Percentiles rank a stretch among this genome's conserved stretches.
phyloP scores from a whole-genome alignment of 2,888 invertebrate genomes.

The Acanthococcus lagerstroemiae region DNA sequence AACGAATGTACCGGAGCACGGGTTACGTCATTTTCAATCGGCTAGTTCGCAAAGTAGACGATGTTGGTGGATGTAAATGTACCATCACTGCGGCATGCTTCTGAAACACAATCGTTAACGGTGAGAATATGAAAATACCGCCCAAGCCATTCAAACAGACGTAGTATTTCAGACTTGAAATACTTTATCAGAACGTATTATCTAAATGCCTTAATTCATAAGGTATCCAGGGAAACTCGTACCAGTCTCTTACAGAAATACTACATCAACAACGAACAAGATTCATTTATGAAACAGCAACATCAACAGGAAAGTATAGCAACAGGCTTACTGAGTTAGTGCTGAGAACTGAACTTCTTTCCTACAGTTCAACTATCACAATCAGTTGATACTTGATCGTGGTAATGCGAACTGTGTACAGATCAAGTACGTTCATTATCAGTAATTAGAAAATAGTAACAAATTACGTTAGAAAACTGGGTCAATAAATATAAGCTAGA shows the following conservation, averaged over 20 bases:
- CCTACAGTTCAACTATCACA: too few relatives aligned
- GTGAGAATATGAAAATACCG: background rate
- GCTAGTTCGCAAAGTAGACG: background rate
- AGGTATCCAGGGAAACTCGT: too few relatives aligned
- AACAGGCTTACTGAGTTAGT: slow-evolving; percentile 13
- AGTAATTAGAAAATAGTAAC: slow-evolving; percentile 9
- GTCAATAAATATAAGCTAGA: slow-evolving; percentile 2
- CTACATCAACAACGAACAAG: too few relatives aligned
- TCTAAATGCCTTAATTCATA: too few relatives aligned
- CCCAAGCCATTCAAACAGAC: background rate
- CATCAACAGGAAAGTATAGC: slow-evolving; percentile 1
- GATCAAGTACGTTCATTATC: slow-evolving; percentile 8
- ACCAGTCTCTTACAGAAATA: too few relatives aligned
- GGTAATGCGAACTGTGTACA: background rate
- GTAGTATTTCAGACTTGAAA: background rate
- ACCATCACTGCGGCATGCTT: too few relatives aligned
- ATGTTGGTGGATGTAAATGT: background rate
- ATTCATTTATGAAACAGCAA: too few relatives aligned
- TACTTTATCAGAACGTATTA: background rate
- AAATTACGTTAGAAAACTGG: slow-evolving; percentile 23
- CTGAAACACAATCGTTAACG: background rate
- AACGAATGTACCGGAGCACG: background rate
- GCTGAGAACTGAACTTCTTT: too few relatives aligned
- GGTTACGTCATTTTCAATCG: slow-evolving; percentile 5
- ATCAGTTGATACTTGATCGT: too few relatives aligned